Conservation (phyloP, 2,113 vertebrate genomes). For the Picathartes gymnocephalus region DNA sequence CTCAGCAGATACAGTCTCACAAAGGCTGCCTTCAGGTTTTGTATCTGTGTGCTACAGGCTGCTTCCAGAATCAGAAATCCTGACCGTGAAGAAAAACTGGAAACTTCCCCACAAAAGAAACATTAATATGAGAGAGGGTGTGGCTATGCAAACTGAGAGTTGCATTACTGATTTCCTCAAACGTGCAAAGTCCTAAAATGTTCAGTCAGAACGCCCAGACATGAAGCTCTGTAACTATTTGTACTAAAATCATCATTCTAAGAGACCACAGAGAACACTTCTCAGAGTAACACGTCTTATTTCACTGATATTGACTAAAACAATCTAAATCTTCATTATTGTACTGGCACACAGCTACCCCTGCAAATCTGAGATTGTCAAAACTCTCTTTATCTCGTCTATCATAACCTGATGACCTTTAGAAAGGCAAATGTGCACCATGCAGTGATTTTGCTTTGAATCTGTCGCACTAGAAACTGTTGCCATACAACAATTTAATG, state of each 20-base stretch:
- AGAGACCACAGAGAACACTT: background rate
- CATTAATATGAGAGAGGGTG: accelerated
- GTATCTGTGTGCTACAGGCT: background rate
- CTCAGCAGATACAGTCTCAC: no score
- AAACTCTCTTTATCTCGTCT: background rate
- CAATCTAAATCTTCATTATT: background rate
- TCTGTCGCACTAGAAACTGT: background rate
- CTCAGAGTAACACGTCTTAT: background rate
- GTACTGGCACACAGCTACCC: background rate
- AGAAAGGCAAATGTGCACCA: background rate
- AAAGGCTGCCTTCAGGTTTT: no score
- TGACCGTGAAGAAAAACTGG: background rate
- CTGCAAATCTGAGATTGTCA: background rate
- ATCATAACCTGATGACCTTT: background rate
- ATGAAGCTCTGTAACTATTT: background rate
- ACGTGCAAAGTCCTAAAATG: background rate
- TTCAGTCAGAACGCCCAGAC: background rate
- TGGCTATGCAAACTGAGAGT: background rate
- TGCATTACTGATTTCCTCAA: background rate
- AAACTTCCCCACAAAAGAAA: background rate
- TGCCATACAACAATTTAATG: background rate
- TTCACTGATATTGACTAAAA: background rate
- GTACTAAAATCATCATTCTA: background rate
- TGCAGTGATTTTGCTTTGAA: background rate
- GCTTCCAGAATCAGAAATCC: background rate